Evolutionary conservation across 1,140 invertebrate species (phyloP).

Genomic region (Ectropis grisescens): DNA sequence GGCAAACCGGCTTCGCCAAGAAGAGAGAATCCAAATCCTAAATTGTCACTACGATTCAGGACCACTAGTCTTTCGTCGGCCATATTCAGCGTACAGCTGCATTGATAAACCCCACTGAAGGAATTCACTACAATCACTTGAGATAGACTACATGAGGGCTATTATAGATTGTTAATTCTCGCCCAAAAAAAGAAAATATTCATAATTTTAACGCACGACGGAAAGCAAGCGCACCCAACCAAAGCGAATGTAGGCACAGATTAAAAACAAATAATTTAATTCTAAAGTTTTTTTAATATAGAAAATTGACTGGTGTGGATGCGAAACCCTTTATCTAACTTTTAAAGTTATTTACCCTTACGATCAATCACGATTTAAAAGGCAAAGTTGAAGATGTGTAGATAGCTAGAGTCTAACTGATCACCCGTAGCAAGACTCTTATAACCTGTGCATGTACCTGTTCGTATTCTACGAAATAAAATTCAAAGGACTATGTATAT

Average conservation of each 20-base stretch:
- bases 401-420: no score
- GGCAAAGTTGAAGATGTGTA: no score
- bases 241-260: conserved; percentile 33
- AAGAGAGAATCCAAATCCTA: conserved; percentile 90
- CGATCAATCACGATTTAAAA: no score
- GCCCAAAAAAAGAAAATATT: conserved; percentile 47
- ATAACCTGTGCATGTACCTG: no score
- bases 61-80: conserved; percentile 89
- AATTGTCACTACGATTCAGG: conserved; percentile 84
- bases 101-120: conserved; percentile 52
- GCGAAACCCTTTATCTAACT: no score
- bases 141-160: conserved; percentile 25
- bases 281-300: no score
- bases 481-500: no score
- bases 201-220: conserved; percentile 52
- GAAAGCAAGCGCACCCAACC: conserved; percentile 56
- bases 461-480: no score
- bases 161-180: conserved; percentile 24
- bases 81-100: conserved; percentile 75
- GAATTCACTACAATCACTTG: conserved; percentile 47
- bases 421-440: no score
- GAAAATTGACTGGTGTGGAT: no score
- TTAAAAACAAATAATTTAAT: no score
- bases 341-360: no score
- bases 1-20: conserved; percentile 89